Evolutionary conservation across 2,113 vertebrate genomes (phyloP).

Genomic region (Haplochromis vanheusdeni): DNA sequence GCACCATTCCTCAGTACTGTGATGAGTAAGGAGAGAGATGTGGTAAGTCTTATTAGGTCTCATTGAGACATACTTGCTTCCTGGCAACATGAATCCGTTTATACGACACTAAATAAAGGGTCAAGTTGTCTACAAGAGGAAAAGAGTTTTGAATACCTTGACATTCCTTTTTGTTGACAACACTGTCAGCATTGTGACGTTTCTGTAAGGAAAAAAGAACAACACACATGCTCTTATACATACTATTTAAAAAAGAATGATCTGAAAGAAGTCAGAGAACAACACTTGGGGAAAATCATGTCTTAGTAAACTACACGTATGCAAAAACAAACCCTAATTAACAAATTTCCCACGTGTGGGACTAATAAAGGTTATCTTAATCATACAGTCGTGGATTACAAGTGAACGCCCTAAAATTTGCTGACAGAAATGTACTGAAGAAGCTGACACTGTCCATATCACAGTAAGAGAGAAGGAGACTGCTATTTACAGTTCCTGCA

Average conservation of each 20-base stretch:
- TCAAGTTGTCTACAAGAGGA: background rate
- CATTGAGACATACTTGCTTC: background rate
- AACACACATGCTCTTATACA: background rate
- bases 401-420: background rate
- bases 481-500: background rate
- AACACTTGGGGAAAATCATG: background rate
- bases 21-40: background rate
- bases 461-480: too few species aligned
- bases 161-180: constrained; percentile 94
- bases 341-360: background rate
- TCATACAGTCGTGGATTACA: background rate
- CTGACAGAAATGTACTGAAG: background rate
- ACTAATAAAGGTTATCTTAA: background rate
- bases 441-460: background rate
- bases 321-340: background rate
- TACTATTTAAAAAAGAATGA: background rate
- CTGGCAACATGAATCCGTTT: background rate
- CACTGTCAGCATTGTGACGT: constrained; percentile 91
- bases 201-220: constrained; percentile 73
- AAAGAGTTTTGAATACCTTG: constrained; percentile 78
- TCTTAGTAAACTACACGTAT: background rate
- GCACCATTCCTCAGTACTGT: constrained; percentile 92
- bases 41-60: background rate
- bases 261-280: background rate
- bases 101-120: background rate